A percentile compares a stretch with the other conserved stretches of the same genome.
These are phyloP conservation scores for Phymastichus coffea DNA, from an alignment of 1,140 invertebrate genomes.

Conservation along the genomic window DNA sequence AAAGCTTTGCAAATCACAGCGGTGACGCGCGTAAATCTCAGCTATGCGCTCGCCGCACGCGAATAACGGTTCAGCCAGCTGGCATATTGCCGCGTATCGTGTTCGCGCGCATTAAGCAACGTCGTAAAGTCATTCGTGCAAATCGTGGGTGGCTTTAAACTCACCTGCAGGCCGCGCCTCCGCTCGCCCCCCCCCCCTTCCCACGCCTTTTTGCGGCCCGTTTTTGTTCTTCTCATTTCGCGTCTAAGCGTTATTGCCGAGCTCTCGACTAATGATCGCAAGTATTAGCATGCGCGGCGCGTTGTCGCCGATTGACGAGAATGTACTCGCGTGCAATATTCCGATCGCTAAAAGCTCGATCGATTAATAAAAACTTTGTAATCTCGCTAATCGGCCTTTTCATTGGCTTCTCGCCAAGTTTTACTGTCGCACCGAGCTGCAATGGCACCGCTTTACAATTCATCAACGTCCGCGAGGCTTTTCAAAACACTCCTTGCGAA, in stretches of 20 bases:
- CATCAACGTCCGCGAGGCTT: too few relatives aligned
- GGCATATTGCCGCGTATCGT: constrained; percentile 3
- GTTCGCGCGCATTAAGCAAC: constrained; percentile 7
- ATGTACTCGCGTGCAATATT: neutral
- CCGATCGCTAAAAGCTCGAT: neutral
- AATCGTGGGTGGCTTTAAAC: constrained; percentile 6
- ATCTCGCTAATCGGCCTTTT: too few relatives aligned
- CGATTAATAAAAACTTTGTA: too few relatives aligned
- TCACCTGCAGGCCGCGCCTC: constrained; percentile 1
- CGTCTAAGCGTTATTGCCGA: too few relatives aligned
- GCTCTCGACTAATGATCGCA: neutral
- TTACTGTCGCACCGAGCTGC: too few relatives aligned
- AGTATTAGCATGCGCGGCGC: neutral
- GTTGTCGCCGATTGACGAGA: neutral
- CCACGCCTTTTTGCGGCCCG: neutral
- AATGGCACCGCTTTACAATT: too few relatives aligned
- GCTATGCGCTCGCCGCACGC: too few relatives aligned
- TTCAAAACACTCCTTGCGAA: too few relatives aligned
- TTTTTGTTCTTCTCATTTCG: neutral
- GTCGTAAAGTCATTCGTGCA: neutral
- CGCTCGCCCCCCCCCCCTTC: too few relatives aligned
- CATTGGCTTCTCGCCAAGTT: too few relatives aligned
- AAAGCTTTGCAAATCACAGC: constrained; percentile 1
- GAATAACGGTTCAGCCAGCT: neutral
- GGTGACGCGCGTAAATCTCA: constrained; percentile 12